Percentiles rank a stretch among this genome's conserved stretches.
These are phyloP conservation scores for Hirudinaria manillensis DNA, from an alignment of 2,888 invertebrate genomes.

Conservation along the genomic window DNA sequence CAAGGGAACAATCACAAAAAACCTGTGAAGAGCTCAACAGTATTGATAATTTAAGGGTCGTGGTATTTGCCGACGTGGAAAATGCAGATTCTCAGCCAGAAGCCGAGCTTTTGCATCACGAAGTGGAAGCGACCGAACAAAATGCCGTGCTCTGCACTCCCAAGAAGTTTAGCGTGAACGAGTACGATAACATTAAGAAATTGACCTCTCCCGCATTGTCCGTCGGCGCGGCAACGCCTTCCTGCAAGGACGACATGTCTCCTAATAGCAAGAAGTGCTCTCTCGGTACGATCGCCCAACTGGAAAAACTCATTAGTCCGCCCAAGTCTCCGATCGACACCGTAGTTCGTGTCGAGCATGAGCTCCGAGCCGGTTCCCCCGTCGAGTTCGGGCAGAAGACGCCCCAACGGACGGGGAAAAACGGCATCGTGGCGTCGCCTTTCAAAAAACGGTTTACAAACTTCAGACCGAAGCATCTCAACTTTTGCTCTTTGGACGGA, in stretches of 20 bases:
- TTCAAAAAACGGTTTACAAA: not conserved
- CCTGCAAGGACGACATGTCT: not conserved
- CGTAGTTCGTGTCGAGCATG: not conserved
- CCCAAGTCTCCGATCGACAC: not conserved
- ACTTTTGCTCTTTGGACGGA: not conserved
- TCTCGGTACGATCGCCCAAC: not conserved
- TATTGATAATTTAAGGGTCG: not conserved
- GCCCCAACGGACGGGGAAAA: not conserved
- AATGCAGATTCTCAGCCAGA: not conserved
- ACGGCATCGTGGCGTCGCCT: not conserved
- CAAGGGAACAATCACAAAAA: too few species aligned
- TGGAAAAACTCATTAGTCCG: not conserved
- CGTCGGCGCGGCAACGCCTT: not conserved
- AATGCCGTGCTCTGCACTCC: constrained; percentile 21
- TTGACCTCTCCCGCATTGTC: not conserved
- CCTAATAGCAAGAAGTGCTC: not conserved
- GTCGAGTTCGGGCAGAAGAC: not conserved
- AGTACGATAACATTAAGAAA: constrained; percentile 6
- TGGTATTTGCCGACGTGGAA: not conserved
- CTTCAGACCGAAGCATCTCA: not conserved
- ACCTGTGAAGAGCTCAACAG: too few species aligned
- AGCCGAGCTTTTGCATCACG: not conserved
- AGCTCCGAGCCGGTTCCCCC: not conserved
- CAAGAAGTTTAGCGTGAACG: constrained; percentile 15
- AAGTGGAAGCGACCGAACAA: not conserved